These are phyloP conservation scores for Gastrophryne carolinensis DNA, from an alignment of 2,797 vertebrate species.

Conservation along the genomic window DNA sequence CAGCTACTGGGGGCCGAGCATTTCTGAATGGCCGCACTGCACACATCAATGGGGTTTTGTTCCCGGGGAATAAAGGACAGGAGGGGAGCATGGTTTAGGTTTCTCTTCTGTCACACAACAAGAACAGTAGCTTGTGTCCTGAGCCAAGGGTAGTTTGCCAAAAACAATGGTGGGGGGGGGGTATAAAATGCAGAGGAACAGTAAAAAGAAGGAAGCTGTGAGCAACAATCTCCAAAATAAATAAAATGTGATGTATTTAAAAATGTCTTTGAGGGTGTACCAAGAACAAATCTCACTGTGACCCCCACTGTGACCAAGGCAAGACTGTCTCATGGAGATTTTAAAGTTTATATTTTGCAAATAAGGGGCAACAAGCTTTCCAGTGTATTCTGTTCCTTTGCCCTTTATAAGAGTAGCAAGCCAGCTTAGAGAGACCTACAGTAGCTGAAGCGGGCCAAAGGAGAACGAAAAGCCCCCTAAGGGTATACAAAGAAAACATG, in stretches of 20 bases:
- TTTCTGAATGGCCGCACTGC: background rate
- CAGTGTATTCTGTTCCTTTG: too few relatives aligned
- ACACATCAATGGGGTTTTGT: conserved; percentile 48
- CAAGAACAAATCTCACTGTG: conserved; percentile 69
- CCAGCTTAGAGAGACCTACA: too few relatives aligned
- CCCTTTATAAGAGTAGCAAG: too few relatives aligned
- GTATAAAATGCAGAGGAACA: conserved; percentile 2
- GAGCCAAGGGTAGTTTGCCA: conserved; percentile 58
- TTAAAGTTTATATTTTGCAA: background rate
- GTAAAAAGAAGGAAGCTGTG: background rate
- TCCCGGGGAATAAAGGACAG: conserved; percentile 35
- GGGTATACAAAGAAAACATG: too few relatives aligned
- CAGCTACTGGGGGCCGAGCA: background rate
- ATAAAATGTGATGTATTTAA: conserved; percentile 43
- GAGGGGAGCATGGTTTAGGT: conserved; percentile 48
- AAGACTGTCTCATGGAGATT: background rate
- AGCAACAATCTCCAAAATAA: conserved; percentile 13
- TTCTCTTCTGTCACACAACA: conserved; percentile 47
- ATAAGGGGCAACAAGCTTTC: too few relatives aligned
- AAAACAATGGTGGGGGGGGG: conserved; percentile 55
- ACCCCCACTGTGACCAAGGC: conserved; percentile 58
- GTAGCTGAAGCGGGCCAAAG: too few relatives aligned
- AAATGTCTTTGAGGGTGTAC: conserved; percentile 22
- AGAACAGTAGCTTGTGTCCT: conserved; percentile 48
- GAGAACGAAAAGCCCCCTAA: too few relatives aligned